A percentile compares a stretch with the other conserved stretches of the same genome.
These are phyloP conservation scores for Proterorhinus semilunaris DNA, from an alignment of 2,113 vertebrate species.

Conservation along the genomic window DNA sequence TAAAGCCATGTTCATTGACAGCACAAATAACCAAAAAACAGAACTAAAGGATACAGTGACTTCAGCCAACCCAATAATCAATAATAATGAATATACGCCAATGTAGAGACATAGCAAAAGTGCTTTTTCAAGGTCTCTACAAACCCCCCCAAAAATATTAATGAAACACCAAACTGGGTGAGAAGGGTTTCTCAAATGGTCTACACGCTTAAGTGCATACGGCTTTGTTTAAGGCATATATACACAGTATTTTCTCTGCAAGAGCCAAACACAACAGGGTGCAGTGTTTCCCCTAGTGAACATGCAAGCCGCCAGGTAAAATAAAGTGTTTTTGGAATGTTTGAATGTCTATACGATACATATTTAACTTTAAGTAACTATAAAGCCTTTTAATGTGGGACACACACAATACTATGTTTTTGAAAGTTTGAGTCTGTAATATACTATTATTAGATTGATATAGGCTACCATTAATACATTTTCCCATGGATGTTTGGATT, in stretches of 20 bases:
- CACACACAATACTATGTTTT: too few species aligned
- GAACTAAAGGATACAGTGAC: constrained; percentile 15
- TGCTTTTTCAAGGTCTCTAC: constrained; percentile 36
- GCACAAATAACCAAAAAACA: constrained; percentile 26
- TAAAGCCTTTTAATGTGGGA: too few species aligned
- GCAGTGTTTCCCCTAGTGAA: too few species aligned
- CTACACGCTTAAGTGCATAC: background rate
- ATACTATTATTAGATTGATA: too few species aligned
- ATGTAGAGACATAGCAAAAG: constrained; percentile 51
- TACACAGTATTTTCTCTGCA: constrained; percentile 4
- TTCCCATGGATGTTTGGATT: too few species aligned
- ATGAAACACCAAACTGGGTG: constrained; percentile 21
- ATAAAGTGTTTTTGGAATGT: constrained; percentile 50
- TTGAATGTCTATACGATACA: too few species aligned
- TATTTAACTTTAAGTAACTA: too few species aligned
- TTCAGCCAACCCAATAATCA: constrained; percentile 15
- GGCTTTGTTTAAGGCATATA: constrained; percentile 23
- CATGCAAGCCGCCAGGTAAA: constrained; percentile 7
- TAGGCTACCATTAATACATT: too few species aligned
- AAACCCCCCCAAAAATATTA: constrained; percentile 41
- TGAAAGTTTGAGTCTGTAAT: too few species aligned
- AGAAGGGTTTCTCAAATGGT: constrained; percentile 16
- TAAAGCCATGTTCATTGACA: too few species aligned
- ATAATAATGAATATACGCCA: constrained; percentile 51
- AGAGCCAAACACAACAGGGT: constrained; percentile 8